phyloP scores from a whole-genome alignment of 2,113 vertebrate genomes.

The Panthera leo region DNA sequence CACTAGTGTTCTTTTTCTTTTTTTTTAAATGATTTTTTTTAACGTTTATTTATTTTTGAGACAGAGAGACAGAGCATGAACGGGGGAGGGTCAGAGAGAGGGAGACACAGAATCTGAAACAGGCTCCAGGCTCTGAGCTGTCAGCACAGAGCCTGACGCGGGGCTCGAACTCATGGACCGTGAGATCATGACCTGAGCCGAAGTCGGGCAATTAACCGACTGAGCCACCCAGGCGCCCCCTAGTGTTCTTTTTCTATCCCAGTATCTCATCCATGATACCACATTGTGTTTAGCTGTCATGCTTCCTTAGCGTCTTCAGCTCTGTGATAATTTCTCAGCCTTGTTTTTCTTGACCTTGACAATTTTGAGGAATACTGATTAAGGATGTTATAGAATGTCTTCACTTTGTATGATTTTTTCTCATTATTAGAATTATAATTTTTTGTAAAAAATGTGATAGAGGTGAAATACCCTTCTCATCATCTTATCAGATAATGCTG shows the following conservation, averaged over 20 bases:
- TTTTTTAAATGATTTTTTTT: too few species aligned
- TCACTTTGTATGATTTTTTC: background rate
- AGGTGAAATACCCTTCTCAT: background rate
- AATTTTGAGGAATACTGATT: background rate
- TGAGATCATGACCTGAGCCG: too few species aligned
- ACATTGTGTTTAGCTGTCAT: background rate
- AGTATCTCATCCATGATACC: background rate
- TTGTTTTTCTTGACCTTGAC: background rate
- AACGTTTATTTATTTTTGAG: too few species aligned
- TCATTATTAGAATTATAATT: background rate
- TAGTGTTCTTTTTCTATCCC: background rate
- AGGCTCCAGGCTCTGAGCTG: too few species aligned
- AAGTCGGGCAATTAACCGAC: too few species aligned
- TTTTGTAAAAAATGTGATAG: background rate
- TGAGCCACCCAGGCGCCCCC: too few species aligned
- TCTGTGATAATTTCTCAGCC: background rate
- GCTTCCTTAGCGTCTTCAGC: background rate
- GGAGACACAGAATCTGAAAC: too few species aligned
- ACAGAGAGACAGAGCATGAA: too few species aligned
- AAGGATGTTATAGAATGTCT: background rate
- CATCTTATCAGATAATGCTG: fast-evolving
- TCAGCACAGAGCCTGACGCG: too few species aligned
- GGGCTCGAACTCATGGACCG: too few species aligned
- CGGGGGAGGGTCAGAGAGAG: too few species aligned
- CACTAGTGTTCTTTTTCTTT: background rate